These are phyloP conservation scores for Corydoras sp. DNA, from an alignment of 2,113 vertebrate genomes.

Conservation along the genomic window DNA sequence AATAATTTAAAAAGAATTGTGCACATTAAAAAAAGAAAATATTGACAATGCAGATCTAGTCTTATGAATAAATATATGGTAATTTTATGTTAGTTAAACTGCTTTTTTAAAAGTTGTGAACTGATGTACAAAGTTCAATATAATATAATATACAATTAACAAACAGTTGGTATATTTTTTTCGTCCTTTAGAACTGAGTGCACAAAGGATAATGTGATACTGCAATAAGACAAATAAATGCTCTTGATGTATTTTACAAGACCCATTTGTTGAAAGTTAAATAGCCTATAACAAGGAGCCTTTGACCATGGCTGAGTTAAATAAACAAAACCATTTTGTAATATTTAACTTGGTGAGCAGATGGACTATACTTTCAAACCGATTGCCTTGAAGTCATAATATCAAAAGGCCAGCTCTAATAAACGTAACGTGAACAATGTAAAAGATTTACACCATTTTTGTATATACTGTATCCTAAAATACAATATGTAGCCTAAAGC, in stretches of 20 bases:
- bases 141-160: neutral
- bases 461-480: too few species aligned
- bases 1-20: too few species aligned
- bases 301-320: constrained; percentile 2
- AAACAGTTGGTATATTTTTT: constrained; percentile 7
- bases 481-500: too few species aligned
- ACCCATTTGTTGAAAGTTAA: constrained; percentile 8
- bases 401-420: neutral
- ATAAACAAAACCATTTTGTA: constrained; percentile 23
- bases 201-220: neutral
- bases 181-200: constrained; percentile 8
- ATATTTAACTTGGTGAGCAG: constrained; percentile 1
- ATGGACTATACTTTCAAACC: neutral
- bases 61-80: too few species aligned
- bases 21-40: too few species aligned
- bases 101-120: too few species aligned
- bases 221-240: constrained; percentile 15
- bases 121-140: too few species aligned
- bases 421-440: too few species aligned
- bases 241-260: constrained; percentile 19
- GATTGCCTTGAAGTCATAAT: neutral
- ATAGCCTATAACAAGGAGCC: neutral
- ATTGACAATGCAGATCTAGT: too few species aligned
- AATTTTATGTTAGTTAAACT: too few species aligned
- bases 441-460: neutral